Conservation (phyloP, 2,113 vertebrate species). For the Petromus typicus region DNA sequence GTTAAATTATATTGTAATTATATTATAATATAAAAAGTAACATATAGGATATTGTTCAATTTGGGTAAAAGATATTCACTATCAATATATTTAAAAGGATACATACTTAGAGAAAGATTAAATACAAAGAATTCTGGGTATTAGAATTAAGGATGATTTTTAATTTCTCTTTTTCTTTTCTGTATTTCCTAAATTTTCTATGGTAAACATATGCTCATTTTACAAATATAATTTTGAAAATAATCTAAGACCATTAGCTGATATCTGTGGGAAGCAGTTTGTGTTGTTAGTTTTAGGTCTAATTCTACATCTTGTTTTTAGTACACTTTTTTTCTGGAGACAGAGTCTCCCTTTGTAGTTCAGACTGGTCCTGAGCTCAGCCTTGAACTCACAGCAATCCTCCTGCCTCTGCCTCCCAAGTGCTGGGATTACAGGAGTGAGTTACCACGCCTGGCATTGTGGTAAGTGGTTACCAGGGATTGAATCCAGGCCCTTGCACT, state of each 20-base stretch:
- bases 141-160: background rate
- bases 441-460: too few relatives aligned
- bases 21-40: too few relatives aligned
- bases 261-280: background rate
- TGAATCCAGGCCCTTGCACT: too few relatives aligned
- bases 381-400: too few relatives aligned
- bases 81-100: background rate
- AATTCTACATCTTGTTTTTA: background rate
- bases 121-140: background rate
- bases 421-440: too few relatives aligned
- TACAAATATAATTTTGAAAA: conserved; percentile 24
- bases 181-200: conserved; percentile 28
- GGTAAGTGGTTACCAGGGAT: too few relatives aligned
- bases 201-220: background rate
- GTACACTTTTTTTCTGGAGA: too few relatives aligned
- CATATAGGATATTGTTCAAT: background rate
- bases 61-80: background rate
- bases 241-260: background rate
- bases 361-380: too few relatives aligned
- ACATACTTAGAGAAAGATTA: background rate
- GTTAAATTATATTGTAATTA: too few relatives aligned
- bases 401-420: too few relatives aligned
- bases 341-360: too few relatives aligned
- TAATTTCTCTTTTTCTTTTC: conserved; percentile 15
- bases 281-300: background rate